Evolutionary conservation across 1,140 invertebrate genomes (phyloP).

Genomic region (Nebria ingens): DNA sequence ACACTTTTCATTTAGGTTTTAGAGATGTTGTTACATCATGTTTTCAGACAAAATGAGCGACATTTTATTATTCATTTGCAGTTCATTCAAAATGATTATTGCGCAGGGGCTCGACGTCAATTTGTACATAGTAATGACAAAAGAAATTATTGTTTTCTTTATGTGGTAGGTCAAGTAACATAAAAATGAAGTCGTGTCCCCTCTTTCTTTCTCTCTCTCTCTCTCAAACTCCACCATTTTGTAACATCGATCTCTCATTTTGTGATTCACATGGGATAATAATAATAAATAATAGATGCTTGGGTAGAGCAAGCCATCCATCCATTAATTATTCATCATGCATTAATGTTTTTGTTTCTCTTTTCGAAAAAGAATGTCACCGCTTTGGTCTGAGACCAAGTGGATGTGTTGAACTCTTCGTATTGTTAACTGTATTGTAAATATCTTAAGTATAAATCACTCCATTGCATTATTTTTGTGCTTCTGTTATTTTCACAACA

Average conservation of each 20-base stretch:
- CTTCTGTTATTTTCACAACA: slow-evolving; percentile 35
- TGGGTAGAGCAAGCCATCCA: slow-evolving; percentile 32
- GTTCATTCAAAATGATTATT: slow-evolving; percentile 2
- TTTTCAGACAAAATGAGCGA: slow-evolving; percentile 26
- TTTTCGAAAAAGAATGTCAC: slow-evolving; percentile 10
- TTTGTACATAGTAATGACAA: slow-evolving; percentile 5
- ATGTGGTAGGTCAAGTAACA: background rate
- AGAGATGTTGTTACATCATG: slow-evolving; percentile 36
- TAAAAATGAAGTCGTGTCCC: slow-evolving; percentile 2
- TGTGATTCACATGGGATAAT: slow-evolving; percentile 2
- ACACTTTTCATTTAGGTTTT: slow-evolving; percentile 32
- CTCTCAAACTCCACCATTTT: background rate
- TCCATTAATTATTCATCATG: too few species aligned
- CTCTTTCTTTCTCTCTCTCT: slow-evolving; percentile 12
- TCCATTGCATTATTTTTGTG: slow-evolving; percentile 31
- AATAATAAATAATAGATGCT: slow-evolving; percentile 23
- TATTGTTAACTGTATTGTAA: slow-evolving; percentile 37
- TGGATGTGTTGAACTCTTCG: slow-evolving; percentile 22
- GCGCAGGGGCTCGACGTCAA: background rate
- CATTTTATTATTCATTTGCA: background rate
- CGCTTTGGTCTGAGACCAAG: slow-evolving; percentile 33
- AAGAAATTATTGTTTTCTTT: slow-evolving; percentile 1
- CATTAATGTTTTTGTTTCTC: slow-evolving; percentile 27
- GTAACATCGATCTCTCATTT: background rate
- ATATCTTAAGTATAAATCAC: slow-evolving; percentile 36